Base-by-base conservation (phyloP, 2,888 invertebrate species). In the Tetropium fuscum region DNA sequence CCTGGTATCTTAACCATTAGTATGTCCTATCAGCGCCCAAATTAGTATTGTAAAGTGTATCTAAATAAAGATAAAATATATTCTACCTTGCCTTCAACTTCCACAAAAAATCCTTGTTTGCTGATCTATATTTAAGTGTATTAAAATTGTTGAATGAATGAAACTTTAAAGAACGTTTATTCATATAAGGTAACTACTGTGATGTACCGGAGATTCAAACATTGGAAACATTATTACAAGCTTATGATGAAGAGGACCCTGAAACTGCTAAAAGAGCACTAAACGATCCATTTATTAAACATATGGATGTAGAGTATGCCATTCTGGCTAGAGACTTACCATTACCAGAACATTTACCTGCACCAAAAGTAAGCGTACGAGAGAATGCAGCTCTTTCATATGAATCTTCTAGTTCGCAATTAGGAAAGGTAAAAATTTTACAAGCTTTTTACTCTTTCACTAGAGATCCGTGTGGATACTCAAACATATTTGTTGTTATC, bases 251-350 rank as follows among this genome's bases (percentile, higher is more conserved):
- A 71, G 93, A 94, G 74, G 95, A 96, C 80, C 86, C 90, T 0
- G 93, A 94, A 36, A 83, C 87, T n/a, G 93, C 93, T 0, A 86
- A 86, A 69, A 82, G 85, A 36, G 94, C 94, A 0, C 83, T 96
- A 1, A 87, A 88, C 57, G 89, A 89, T 66, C 90, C 95, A 0
- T 96, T 96, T 79, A 94, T 96, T 53, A 90, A 92, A 64, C 92
- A 92, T 78, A 94, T 96, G 95, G 96, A 96, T 79, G 91, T 95
- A 4, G 96, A 96, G 78, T 95, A 94, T 78, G 87, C 94, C 0
- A 87, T 92, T 75, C 82, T 92, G 61, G 90, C 91, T 3, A 83
- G 90, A 68, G 88, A 88, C 72, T 83, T 92, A 80, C 88, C 88
- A 20, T 78, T 91, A 63, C 91, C 91, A 0, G 85, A 88, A 64